Evolutionary conservation across 2,888 invertebrate genomes (phyloP).

Genomic region (Shargacucullia verbasci): DNA sequence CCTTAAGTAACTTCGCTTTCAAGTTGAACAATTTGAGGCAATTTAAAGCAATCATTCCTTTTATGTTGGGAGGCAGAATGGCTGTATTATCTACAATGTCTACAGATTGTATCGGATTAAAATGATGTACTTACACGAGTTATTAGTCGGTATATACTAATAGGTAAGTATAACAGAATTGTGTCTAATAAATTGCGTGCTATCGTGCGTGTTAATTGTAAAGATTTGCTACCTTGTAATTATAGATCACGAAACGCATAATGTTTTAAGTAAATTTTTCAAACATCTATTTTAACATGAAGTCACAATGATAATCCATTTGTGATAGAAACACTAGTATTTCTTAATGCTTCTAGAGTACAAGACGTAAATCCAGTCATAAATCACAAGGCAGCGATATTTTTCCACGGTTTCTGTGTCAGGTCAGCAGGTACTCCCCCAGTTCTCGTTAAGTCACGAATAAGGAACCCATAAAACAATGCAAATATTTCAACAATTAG

Average conservation of each 20-base stretch:
- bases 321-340: not conserved
- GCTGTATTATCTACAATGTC: slow-evolving; percentile 33
- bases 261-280: no score
- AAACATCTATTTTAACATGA: no score
- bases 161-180: no score
- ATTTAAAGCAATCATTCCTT: slow-evolving; percentile 59
- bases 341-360: slow-evolving; percentile 38
- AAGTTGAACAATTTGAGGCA: slow-evolving; percentile 60
- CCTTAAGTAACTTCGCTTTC: slow-evolving; percentile 51
- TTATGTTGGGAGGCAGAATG: slow-evolving; percentile 37
- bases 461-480: slow-evolving; percentile 68
- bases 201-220: not conserved
- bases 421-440: slow-evolving; percentile 57
- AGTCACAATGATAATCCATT: no score
- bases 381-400: slow-evolving; percentile 36
- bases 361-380: slow-evolving; percentile 49
- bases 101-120: slow-evolving; percentile 15
- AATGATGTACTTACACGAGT: not conserved
- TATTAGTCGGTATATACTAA: not conserved
- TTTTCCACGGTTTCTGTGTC: slow-evolving; percentile 44
- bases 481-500: slow-evolving; percentile 73
- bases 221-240: not conserved
- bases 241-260: no score
- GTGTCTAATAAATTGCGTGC: not conserved
- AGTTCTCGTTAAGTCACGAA: slow-evolving; percentile 33